Evolutionary conservation across 2,888 invertebrate species (phyloP).

Genomic region (Drosophila vallismaia): DNA sequence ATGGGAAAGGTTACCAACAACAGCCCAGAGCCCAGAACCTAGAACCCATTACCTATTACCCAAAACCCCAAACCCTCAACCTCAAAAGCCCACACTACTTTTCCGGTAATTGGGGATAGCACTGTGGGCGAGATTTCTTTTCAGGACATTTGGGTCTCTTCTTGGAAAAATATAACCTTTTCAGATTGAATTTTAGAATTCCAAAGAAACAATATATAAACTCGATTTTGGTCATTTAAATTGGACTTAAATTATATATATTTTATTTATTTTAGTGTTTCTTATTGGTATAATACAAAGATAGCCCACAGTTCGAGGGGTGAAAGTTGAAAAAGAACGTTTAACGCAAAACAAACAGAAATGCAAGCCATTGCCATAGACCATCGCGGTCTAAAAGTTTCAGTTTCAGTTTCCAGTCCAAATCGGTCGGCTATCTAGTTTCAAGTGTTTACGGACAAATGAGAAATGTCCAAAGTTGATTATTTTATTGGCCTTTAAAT

Average conservation of each 20-base stretch:
- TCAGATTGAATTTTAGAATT: neutral
- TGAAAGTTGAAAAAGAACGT: conserved; percentile 43
- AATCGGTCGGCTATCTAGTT: conserved; percentile 38
- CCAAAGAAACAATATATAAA: neutral
- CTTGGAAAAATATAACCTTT: neutral
- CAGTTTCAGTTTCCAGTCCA: conserved; percentile 32
- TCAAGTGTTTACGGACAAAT: conserved; percentile 35
- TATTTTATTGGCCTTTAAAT: neutral
- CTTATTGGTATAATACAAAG: neutral
- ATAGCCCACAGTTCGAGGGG: conserved; percentile 28
- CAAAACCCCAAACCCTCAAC: conserved; percentile 17
- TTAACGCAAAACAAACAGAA: conserved; percentile 32
- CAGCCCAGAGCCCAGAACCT: conserved; percentile 23
- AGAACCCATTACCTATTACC: conserved; percentile 28
- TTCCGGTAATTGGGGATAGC: conserved; percentile 39
- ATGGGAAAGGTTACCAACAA: conserved; percentile 30
- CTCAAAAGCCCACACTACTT: conserved; percentile 23
- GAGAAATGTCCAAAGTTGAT: conserved; percentile 12
- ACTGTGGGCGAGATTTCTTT: conserved; percentile 20
- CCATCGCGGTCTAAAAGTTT: conserved; percentile 34
- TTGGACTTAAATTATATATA: neutral
- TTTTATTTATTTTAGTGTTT: neutral
- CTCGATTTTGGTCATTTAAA: neutral
- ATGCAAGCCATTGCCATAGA: conserved; percentile 25
- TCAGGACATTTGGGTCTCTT: conserved; percentile 1